A percentile compares a stretch with the other conserved stretches of the same genome.
phyloP scores from a whole-genome alignment of 1,140 invertebrate genomes.

The Copidosoma floridanum region DNA sequence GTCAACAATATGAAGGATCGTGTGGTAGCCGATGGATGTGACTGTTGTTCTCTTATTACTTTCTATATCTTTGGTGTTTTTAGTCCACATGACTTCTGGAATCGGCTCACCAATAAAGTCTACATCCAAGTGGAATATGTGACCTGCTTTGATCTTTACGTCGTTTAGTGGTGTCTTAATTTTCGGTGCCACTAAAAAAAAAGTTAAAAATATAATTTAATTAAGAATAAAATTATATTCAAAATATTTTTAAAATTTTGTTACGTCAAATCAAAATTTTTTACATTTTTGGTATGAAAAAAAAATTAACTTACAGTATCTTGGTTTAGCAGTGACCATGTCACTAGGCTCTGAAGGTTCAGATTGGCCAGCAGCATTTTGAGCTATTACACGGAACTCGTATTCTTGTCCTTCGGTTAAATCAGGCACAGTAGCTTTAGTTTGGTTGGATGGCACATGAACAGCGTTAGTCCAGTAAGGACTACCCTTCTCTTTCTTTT shows the following conservation, averaged over 20 bases:
- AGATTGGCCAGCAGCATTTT: constrained; percentile 93
- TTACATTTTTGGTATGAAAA: neutral
- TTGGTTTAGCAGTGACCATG: constrained; percentile 80
- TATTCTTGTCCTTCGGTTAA: constrained; percentile 93
- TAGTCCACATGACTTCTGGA: constrained; percentile 83
- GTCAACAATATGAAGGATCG: constrained; percentile 87
- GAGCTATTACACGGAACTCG: constrained; percentile 93
- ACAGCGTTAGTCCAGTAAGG: constrained; percentile 87
- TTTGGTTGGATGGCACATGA: constrained; percentile 78
- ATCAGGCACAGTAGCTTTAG: constrained; percentile 78
- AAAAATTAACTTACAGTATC: constrained; percentile 66
- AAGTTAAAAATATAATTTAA: constrained; percentile 30
- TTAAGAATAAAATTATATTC: neutral
- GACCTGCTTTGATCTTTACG: constrained; percentile 85
- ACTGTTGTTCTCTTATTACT: constrained; percentile 82
- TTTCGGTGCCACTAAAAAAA: constrained; percentile 75
- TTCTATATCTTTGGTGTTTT: constrained; percentile 69
- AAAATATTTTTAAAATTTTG: constrained; percentile 3
- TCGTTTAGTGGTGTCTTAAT: constrained; percentile 87
- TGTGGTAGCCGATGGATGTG: constrained; percentile 86
- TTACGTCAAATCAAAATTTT: neutral
- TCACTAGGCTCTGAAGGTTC: constrained; percentile 93
- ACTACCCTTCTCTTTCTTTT: constrained; percentile 92
- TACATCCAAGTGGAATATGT: constrained; percentile 89
- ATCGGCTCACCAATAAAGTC: constrained; percentile 89